Base-by-base conservation (phyloP, 1,140 invertebrate species). In the Drosophila triauraria region DNA sequence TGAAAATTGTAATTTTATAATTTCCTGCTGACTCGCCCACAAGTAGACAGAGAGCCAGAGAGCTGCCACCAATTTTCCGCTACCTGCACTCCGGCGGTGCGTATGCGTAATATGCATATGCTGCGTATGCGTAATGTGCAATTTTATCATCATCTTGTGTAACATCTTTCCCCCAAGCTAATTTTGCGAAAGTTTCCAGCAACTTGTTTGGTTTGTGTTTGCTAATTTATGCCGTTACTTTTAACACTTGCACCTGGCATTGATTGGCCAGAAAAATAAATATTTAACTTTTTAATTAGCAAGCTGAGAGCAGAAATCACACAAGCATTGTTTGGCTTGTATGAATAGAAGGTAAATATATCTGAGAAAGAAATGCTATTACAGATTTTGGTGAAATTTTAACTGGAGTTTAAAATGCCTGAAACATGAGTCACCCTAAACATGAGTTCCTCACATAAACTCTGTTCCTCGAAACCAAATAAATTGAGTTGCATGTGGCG, bases 1-100 rank as follows among this genome's bases (percentile, higher is more conserved):
- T 85, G 82, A 81, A 85, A 86, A 85, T 70, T 63, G 71, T 65
- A 78, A 51, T 74, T 85, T 85, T 86, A 85, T 70, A 78, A 85
- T 82, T 85, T 85, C 82, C 82, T 85, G 82, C 68, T 72, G 68
- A 67, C 3, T 32, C 82, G 82, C 82, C 82, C 38, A 85, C 82
- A 58, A 58, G 27, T n/a, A 72, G 47, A 35, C 62, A 40, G 20
- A 23, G 7, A 40, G 53, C 67, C 63, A 40, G 32, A 20, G 20
- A 20, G 32, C 9, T 40, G 10, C 40, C 8, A 68, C 46, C 47
- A 59, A 74, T 84, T 85, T 85, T 80, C 60, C 81, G 75, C 64
- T 65, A 43, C 38, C 48, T 59, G 57, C 77, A 48, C 61, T 38
- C 17, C 15, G 4, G 8, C 56, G 27, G 35, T 64, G 50, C 78